Evolutionary conservation across 2,888 invertebrate genomes (phyloP), one percentile per base, ranked within the genome.

Genomic region (Torymus texanus): DNA sequence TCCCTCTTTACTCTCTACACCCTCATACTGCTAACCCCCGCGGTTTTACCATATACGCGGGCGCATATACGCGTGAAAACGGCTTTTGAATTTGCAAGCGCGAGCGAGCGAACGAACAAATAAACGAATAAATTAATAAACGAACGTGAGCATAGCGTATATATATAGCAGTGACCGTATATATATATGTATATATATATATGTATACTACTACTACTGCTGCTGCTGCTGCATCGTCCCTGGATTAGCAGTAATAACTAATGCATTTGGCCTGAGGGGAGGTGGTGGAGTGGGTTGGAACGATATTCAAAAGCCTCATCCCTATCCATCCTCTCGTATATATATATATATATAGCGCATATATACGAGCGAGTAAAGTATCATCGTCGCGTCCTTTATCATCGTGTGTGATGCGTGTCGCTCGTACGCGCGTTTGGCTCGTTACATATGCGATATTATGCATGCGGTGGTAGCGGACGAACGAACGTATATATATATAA

Each of bases 181-280:
- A n/a, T n/a, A n/a, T n/a, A n/a, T n/a, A n/a, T n/a, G n/a, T n/a
- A 3, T 3, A 3, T 24, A 3, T 24, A 24, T 24, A 3, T 24
- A 24, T 2, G 5, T 29, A 3, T 29, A 29, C 29, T 5, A 5
- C 41, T 1, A 8, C 1, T 41, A 41, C 53, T 65, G 41, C 74
- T 75, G 79, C 79, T 75, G 71, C 81, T 11, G 18, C 8, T 16
- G 58, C 24, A 18, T 81, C 81, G 82, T 66, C 76, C 82, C 81
- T 83, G 86, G 86, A 88, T 88, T 87, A 87, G 86, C 83, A 83
- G 84, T 85, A 85, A 88, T 86, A 87, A 87, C 87, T 85, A 86
- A 85, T 84, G 85, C 83, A 85, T 85, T 85, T 85, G 84, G 82
- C 81, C 41, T 41, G 41, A 8, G 41, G 41, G 41, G n/a, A n/a